Conservation (phyloP, 2,888 invertebrate species). For the Sthenelais limicola region DNA sequence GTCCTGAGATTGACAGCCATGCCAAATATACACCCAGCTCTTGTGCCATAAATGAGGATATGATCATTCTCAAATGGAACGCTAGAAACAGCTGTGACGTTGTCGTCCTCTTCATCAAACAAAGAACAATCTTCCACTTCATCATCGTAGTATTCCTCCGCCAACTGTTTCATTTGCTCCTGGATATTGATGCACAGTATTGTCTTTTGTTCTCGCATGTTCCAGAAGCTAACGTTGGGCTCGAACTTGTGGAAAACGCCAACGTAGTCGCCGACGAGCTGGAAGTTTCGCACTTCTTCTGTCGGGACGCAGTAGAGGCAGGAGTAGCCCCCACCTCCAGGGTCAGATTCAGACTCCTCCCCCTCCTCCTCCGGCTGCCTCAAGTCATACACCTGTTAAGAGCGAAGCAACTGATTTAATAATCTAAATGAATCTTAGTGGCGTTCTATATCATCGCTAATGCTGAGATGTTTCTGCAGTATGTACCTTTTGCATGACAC, state of each 20-base stretch:
- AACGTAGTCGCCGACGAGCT: slow-evolving; percentile 49
- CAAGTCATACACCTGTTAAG: too few species aligned
- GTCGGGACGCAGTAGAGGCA: slow-evolving; percentile 49
- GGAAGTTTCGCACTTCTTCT: slow-evolving; percentile 52
- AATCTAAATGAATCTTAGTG: too few species aligned
- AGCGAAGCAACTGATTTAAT: too few species aligned
- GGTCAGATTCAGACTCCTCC: too few species aligned
- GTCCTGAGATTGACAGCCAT: slow-evolving; percentile 48
- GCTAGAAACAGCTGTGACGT: slow-evolving; percentile 49
- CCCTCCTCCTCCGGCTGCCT: background rate
- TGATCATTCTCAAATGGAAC: slow-evolving; percentile 46
- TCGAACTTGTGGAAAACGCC: slow-evolving; percentile 54
- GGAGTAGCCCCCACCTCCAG: slow-evolving; percentile 19
- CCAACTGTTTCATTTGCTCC: slow-evolving; percentile 51
- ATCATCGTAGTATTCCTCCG: slow-evolving; percentile 48
- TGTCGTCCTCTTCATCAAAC: slow-evolving; percentile 50
- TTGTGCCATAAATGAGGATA: slow-evolving; percentile 50
- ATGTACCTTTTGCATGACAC: too few species aligned
- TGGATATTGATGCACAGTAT: slow-evolving; percentile 54
- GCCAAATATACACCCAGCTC: slow-evolving; percentile 52
- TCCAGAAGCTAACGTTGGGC: slow-evolving; percentile 53
- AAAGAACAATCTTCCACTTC: slow-evolving; percentile 49
- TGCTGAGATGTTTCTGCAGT: too few species aligned
- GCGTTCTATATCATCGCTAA: too few species aligned
- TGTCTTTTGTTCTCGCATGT: slow-evolving; percentile 52